Evolutionary conservation across 2,797 vertebrate genomes (phyloP).

Genomic region (Sebastes diploproa): DNA sequence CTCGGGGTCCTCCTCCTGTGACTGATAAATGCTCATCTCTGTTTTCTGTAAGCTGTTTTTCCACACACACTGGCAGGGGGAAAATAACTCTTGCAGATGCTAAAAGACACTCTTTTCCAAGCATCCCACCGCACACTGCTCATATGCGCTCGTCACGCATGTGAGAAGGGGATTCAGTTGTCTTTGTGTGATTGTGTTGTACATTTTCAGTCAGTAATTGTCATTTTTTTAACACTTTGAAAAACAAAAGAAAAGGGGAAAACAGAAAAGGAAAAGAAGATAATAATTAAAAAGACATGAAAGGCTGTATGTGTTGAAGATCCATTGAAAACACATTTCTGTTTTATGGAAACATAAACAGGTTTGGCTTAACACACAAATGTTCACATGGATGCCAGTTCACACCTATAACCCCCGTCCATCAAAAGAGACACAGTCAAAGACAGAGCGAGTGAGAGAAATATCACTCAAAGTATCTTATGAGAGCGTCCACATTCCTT

Average conservation of each 20-base stretch:
- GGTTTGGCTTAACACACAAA: background rate
- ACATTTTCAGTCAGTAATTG: background rate
- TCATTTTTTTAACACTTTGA: background rate
- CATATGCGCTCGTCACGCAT: background rate
- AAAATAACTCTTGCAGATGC: conserved; percentile 17
- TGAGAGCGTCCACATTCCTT: conserved; percentile 61
- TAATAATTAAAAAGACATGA: background rate
- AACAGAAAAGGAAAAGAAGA: background rate
- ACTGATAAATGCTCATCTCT: conserved; percentile 60
- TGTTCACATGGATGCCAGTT: background rate
- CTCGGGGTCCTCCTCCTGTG: conserved; percentile 16
- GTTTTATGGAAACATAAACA: conserved; percentile 6
- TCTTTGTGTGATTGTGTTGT: background rate
- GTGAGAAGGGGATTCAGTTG: background rate
- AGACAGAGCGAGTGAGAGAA: conserved; percentile 15
- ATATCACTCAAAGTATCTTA: conserved; percentile 38
- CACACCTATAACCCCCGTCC: background rate
- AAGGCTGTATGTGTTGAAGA: background rate
- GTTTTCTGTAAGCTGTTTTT: conserved; percentile 46
- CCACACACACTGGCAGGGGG: background rate
- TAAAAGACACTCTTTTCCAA: background rate
- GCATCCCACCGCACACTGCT: background rate
- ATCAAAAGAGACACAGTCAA: conserved; percentile 20
- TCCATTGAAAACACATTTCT: background rate
- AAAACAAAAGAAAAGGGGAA: background rate